Percentiles rank a stretch among this genome's conserved stretches.
Evolutionary conservation across 1,140 invertebrate genomes (phyloP).

Genomic region (Aphaenogaster floridana): DNA sequence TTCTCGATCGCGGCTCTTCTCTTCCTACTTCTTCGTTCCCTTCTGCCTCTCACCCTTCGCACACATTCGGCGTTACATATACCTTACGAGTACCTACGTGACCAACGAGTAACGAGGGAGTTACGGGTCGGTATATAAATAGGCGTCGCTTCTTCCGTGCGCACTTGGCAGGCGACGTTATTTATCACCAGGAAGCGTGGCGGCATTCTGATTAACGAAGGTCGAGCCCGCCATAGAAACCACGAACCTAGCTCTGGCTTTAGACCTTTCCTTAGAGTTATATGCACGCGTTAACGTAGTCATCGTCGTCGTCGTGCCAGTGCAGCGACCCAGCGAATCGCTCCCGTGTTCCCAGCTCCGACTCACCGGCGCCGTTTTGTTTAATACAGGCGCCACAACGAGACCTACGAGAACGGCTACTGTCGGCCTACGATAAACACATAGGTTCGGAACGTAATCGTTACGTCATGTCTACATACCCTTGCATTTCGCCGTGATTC

Average conservation of each 20-base stretch:
- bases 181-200: slow-evolving; percentile 81
- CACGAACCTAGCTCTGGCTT: slow-evolving; percentile 52
- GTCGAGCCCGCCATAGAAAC: slow-evolving; percentile 71
- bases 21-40: not conserved
- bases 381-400: slow-evolving; percentile 38
- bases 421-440: slow-evolving; percentile 19
- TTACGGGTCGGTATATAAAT: slow-evolving; percentile 76
- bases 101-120: slow-evolving; percentile 69
- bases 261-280: slow-evolving; percentile 15
- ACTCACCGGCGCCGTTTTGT: slow-evolving; percentile 48
- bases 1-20: not conserved
- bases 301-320: slow-evolving; percentile 1
- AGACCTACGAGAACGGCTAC: slow-evolving; percentile 28
- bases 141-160: slow-evolving; percentile 76
- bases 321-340: slow-evolving; percentile 32
- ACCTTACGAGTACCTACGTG: slow-evolving; percentile 44
- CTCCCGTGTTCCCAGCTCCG: slow-evolving; percentile 26
- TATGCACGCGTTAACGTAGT: not conserved
- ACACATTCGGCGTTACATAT: slow-evolving; percentile 57
- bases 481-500: slow-evolving; percentile 18
- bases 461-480: slow-evolving; percentile 7
- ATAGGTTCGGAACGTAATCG: slow-evolving; percentile 34
- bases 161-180: slow-evolving; percentile 77
- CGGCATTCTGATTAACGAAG: slow-evolving; percentile 80
- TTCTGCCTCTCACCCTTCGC: slow-evolving; percentile 13